Evolutionary conservation across 2,113 vertebrate species (phyloP).

Genomic region (Anolis sagrei): DNA sequence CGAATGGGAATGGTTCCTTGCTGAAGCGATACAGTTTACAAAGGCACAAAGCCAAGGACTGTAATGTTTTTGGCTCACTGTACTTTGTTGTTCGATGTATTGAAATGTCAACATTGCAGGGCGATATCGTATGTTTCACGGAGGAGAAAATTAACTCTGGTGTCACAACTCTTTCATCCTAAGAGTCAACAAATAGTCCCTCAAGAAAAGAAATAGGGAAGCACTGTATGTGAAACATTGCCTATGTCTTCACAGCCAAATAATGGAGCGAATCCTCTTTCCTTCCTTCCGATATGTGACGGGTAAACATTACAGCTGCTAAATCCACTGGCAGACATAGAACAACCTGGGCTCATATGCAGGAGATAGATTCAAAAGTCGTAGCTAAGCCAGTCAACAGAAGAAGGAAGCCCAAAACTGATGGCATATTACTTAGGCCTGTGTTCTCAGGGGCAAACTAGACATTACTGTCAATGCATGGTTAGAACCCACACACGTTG

Average conservation of each 20-base stretch:
- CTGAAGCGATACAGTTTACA: not conserved
- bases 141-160: not conserved
- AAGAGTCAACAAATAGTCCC: not conserved
- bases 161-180: not conserved
- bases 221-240: too few species aligned
- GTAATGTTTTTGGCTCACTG: not conserved
- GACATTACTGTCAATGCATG: not conserved
- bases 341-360: not conserved
- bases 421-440: not conserved
- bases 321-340: not conserved
- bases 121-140: not conserved
- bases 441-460: not conserved
- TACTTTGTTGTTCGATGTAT: not conserved
- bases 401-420: not conserved
- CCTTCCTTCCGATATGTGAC: not conserved
- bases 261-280: too few species aligned
- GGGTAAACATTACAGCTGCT: not conserved
- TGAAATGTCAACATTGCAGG: not conserved
- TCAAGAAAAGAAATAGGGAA: not conserved
- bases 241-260: not conserved
- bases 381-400: not conserved
- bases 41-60: not conserved
- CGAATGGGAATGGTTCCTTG: not conserved
- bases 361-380: not conserved
- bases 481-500: not conserved